A percentile compares a stretch with the other conserved stretches of the same genome.
Conservation (phyloP, 2,113 vertebrate species). For the Argyrosomus japonicus region DNA sequence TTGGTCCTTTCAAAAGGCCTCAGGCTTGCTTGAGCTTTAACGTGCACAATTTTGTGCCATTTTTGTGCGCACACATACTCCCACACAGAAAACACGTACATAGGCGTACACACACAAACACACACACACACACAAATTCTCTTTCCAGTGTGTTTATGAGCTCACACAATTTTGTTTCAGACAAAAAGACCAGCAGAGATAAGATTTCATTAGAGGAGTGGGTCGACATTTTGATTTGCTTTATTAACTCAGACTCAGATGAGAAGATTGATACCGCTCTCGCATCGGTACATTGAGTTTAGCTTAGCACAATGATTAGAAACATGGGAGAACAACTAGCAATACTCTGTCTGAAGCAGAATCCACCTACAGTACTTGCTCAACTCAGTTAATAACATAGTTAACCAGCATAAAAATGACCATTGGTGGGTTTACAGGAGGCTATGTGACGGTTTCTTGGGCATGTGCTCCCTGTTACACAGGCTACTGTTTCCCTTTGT, state of each 20-base stretch:
- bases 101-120: not conserved
- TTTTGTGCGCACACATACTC: constrained; percentile 4
- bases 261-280: not conserved
- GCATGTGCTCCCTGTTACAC: not conserved
- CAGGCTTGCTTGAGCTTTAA: constrained; percentile 40
- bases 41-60: constrained; percentile 17
- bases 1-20: constrained; percentile 51
- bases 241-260: not conserved
- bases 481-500: not conserved
- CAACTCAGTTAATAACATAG: not conserved
- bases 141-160: not conserved
- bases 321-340: not conserved
- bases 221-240: not conserved
- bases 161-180: not conserved
- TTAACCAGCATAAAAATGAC: not conserved
- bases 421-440: not conserved
- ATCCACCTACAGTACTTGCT: not conserved
- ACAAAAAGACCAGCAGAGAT: not conserved
- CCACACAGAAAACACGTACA: not conserved
- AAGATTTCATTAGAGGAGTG: not conserved
- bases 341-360: not conserved
- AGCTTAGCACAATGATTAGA: not conserved
- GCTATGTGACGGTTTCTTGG: not conserved
- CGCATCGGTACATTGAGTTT: not conserved
- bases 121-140: not conserved